phyloP scores from a whole-genome alignment of 2,888 invertebrate genomes.

The Peribatodes rhomboidaria region DNA sequence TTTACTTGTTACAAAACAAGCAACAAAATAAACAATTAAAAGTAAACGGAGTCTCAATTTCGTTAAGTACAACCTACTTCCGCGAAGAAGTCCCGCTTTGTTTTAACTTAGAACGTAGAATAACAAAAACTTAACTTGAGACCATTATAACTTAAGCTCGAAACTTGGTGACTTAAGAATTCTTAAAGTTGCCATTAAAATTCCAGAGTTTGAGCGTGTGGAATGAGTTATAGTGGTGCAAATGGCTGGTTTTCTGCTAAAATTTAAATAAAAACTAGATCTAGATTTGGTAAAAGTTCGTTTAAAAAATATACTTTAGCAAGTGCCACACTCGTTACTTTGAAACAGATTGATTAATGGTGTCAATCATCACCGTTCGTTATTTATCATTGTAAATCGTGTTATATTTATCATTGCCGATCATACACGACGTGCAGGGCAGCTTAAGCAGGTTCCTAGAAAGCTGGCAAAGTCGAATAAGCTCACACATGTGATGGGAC shows the following conservation, averaged over 20 bases:
- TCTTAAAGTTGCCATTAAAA: slow-evolving; percentile 14
- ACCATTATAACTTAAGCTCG: slow-evolving; percentile 21
- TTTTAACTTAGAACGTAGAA: slow-evolving; percentile 22
- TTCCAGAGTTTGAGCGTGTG: slow-evolving; percentile 11
- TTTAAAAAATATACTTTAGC: too few relatives aligned
- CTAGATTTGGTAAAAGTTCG: too few relatives aligned
- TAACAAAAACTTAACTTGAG: slow-evolving; percentile 27
- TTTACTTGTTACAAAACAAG: slow-evolving; percentile 12
- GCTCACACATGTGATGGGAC: too few relatives aligned
- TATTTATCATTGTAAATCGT: too few relatives aligned
- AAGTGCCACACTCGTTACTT: too few relatives aligned
- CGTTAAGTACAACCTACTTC: slow-evolving; percentile 23
- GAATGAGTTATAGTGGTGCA: neutral
- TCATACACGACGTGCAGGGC: too few relatives aligned
- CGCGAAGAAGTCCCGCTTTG: slow-evolving; percentile 12
- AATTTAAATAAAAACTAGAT: neutral
- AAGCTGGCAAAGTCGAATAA: too few relatives aligned
- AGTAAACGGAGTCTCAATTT: slow-evolving; percentile 26
- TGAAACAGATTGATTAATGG: too few relatives aligned
- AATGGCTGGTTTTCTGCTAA: neutral
- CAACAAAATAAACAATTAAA: slow-evolving; percentile 18
- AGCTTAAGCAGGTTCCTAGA: too few relatives aligned
- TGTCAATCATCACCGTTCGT: too few relatives aligned
- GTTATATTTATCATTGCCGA: too few relatives aligned
- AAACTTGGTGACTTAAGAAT: slow-evolving; percentile 25